Percentiles rank a stretch among this genome's conserved stretches.
Conservation (phyloP, 2,797 vertebrate species). For the Onychomys arenicola region DNA sequence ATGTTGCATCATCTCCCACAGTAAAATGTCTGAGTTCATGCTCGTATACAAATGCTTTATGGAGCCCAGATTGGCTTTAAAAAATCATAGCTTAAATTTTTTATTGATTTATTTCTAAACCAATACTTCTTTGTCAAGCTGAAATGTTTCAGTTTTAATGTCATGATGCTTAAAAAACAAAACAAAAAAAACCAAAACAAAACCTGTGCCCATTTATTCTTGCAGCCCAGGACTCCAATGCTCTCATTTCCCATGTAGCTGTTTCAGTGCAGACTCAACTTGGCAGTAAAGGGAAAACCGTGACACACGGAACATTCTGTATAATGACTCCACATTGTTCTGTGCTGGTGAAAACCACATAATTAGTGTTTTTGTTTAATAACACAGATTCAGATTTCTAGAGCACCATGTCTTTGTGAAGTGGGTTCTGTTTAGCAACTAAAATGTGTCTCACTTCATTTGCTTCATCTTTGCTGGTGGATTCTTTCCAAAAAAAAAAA, state of each 20-base stretch:
- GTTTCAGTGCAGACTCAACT: conserved; percentile 54
- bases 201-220: background rate
- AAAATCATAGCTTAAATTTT: conserved; percentile 12
- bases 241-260: conserved; percentile 29
- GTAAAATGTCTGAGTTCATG: conserved; percentile 23
- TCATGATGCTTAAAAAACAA: background rate
- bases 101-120: conserved; percentile 42
- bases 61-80: background rate
- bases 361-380: conserved; percentile 78
- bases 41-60: background rate
- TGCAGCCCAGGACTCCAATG: background rate
- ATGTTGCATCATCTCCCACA: background rate
- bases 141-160: conserved; percentile 3
- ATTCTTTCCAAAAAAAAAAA: conserved; percentile 52
- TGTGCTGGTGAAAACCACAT: conserved; percentile 61
- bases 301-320: conserved; percentile 46
- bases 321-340: conserved; percentile 33
- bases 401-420: conserved; percentile 56
- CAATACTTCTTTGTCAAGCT: background rate
- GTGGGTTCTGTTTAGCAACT: conserved; percentile 20
- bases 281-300: background rate
- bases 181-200: background rate
- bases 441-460: conserved; percentile 61
- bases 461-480: conserved; percentile 60
- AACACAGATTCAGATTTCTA: conserved; percentile 70